phyloP scores from a whole-genome alignment of 2,888 invertebrate genomes.

The Drosophila cognata region DNA sequence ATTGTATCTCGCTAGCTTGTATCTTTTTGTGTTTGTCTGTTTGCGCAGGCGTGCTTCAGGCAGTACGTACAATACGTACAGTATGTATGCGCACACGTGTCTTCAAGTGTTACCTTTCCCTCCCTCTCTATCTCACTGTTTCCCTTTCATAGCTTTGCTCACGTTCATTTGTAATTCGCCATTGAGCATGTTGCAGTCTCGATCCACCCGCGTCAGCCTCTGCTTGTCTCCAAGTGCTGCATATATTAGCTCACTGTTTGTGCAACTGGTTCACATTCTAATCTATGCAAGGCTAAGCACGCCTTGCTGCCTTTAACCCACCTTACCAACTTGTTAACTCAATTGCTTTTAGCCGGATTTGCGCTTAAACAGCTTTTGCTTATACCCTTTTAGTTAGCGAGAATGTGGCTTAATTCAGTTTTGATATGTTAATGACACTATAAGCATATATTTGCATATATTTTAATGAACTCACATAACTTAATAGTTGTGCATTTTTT shows the following conservation, averaged over 20 bases:
- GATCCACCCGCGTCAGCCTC: not conserved
- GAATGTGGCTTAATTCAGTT: not conserved
- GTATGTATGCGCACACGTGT: slow-evolving; percentile 61
- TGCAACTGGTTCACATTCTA: slow-evolving; percentile 71
- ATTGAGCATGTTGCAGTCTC: slow-evolving; percentile 12
- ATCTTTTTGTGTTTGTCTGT: slow-evolving; percentile 31
- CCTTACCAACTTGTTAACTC: slow-evolving; percentile 48
- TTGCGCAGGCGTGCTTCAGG: slow-evolving; percentile 70
- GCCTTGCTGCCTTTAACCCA: slow-evolving; percentile 15
- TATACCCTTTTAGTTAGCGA: not conserved
- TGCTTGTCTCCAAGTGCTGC: slow-evolving; percentile 13
- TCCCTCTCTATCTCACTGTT: slow-evolving; percentile 12
- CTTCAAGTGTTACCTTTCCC: slow-evolving; percentile 10
- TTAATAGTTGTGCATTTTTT: not conserved
- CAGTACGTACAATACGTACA: slow-evolving; percentile 9
- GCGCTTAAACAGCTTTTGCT: slow-evolving; percentile 24
- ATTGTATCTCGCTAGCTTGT: slow-evolving; percentile 56
- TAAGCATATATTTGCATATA: too few species aligned
- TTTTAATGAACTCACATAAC: not conserved
- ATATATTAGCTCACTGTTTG: slow-evolving; percentile 38
- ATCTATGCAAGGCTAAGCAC: slow-evolving; percentile 67
- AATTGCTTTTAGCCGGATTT: slow-evolving; percentile 46
- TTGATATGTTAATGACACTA: not conserved
- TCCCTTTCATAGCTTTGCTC: slow-evolving; percentile 34
- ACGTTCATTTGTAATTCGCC: slow-evolving; percentile 69